Evolutionary conservation across 2,888 invertebrate species (phyloP).

Genomic region (Ormyrus pomaceus): DNA sequence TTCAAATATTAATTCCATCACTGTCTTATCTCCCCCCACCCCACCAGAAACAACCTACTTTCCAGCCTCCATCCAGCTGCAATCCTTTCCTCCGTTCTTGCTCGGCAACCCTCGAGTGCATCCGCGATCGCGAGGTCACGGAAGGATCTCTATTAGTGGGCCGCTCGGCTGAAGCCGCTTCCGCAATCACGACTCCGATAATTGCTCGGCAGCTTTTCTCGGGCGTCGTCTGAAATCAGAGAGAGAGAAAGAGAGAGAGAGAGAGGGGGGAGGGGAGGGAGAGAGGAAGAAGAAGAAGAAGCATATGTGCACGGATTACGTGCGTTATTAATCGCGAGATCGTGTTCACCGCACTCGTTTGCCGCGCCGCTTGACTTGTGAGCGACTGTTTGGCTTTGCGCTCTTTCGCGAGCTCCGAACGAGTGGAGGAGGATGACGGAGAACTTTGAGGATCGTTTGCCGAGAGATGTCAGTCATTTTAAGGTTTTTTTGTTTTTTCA

Average conservation of each 20-base stretch:
- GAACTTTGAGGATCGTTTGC: background rate
- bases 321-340: slow-evolving; percentile 27
- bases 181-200: slow-evolving; percentile 53
- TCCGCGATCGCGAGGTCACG: background rate
- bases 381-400: background rate
- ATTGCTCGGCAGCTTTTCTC: slow-evolving; percentile 29
- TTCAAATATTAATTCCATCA: too few relatives aligned
- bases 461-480: background rate
- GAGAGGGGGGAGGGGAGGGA: too few relatives aligned
- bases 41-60: too few relatives aligned
- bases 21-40: too few relatives aligned
- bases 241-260: background rate
- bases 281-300: too few relatives aligned
- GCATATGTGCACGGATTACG: background rate
- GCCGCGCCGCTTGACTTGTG: background rate
- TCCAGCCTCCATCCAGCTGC: too few relatives aligned
- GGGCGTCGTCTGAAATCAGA: background rate
- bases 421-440: background rate
- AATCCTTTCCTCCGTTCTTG: too few relatives aligned
- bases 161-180: slow-evolving; percentile 32
- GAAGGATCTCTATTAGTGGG: slow-evolving; percentile 33
- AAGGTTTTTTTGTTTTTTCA: background rate
- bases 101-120: too few relatives aligned
- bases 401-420: background rate
- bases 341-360: background rate